Percentiles rank a stretch among this genome's conserved stretches.
phyloP scores from a whole-genome alignment of 2,113 vertebrate genomes.

The Crotalus viridis region DNA sequence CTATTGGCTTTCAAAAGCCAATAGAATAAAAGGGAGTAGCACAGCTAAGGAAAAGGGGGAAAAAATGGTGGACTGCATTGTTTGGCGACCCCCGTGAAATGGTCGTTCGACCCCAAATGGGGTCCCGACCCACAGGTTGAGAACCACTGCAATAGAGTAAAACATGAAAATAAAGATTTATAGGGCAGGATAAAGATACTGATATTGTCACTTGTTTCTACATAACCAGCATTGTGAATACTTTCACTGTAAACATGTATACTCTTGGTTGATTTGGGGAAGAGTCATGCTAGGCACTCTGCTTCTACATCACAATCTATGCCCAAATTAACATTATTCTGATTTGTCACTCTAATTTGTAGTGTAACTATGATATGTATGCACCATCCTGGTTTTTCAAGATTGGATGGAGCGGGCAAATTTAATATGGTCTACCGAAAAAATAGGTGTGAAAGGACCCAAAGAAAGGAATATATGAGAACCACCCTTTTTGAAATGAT shows the following conservation, averaged over 20 bases:
- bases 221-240: background rate
- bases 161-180: background rate
- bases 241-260: background rate
- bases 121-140: too few species aligned
- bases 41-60: too few species aligned
- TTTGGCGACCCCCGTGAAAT: too few species aligned
- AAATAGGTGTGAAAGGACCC: background rate
- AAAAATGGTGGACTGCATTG: too few species aligned
- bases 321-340: background rate
- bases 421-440: background rate
- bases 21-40: too few species aligned
- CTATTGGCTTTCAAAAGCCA: too few species aligned
- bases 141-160: background rate
- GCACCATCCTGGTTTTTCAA: background rate
- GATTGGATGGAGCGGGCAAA: background rate
- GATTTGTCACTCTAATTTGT: background rate
- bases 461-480: background rate
- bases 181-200: background rate
- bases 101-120: too few species aligned
- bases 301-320: background rate
- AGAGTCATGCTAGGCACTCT: background rate
- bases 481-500: background rate
- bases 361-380: background rate
- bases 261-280: too few species aligned
- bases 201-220: background rate